Evolutionary conservation across 2,113 vertebrate species (phyloP).

Genomic region (Dasyurus viverrinus): DNA sequence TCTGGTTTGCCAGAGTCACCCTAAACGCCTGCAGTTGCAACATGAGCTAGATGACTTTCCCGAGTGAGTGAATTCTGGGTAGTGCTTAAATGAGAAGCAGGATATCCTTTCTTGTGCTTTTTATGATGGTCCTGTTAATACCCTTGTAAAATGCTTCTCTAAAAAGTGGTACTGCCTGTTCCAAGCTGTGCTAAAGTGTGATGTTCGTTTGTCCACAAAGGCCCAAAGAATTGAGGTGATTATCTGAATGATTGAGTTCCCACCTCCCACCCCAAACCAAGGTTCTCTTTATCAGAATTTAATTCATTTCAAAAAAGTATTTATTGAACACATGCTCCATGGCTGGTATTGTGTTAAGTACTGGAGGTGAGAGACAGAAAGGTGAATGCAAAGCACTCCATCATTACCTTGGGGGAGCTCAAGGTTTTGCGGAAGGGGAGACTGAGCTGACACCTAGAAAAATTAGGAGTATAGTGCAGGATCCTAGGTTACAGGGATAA

Average conservation of each 20-base stretch:
- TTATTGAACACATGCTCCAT: not conserved
- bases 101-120: slow-evolving; percentile 49
- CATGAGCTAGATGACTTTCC: slow-evolving; percentile 50
- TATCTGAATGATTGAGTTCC: slow-evolving; percentile 15
- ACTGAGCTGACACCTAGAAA: not conserved
- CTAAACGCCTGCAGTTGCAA: slow-evolving; percentile 16
- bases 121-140: slow-evolving; percentile 61
- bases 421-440: not conserved
- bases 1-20: slow-evolving; percentile 52
- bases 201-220: not conserved
- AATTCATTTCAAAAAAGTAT: slow-evolving; percentile 37
- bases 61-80: slow-evolving; percentile 10
- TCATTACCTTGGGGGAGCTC: not conserved
- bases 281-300: not conserved
- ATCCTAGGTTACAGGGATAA: not conserved
- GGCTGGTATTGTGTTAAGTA: not conserved
- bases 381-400: not conserved
- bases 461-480: not conserved
- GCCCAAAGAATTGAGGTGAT: not conserved
- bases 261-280: slow-evolving; percentile 30
- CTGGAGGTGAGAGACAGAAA: slow-evolving; percentile 2
- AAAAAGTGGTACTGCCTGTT: slow-evolving; percentile 33
- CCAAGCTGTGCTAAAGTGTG: not conserved
- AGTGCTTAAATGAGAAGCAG: slow-evolving; percentile 46
- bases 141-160: slow-evolving; percentile 37